Evolutionary conservation across 2,888 invertebrate species (phyloP).

Genomic region (Neocrepidodera transversa): DNA sequence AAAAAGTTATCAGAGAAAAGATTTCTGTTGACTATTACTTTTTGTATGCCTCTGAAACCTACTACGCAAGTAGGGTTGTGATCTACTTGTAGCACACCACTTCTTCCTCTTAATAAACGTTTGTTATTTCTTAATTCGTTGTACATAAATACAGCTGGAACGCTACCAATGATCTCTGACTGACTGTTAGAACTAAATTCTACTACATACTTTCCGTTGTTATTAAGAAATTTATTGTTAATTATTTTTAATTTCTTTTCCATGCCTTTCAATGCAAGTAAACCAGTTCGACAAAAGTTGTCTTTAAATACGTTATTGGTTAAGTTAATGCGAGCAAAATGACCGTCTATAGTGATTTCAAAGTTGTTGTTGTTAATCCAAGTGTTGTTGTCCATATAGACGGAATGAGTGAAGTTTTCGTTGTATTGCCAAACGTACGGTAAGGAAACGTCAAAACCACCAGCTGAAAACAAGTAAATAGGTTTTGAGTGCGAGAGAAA

Average conservation of each 20-base stretch:
- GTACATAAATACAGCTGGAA: conserved; percentile 78
- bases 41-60: conserved; percentile 93
- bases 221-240: conserved; percentile 79
- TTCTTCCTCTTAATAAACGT: conserved; percentile 53
- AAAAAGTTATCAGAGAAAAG: conserved; percentile 82
- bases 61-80: conserved; percentile 81
- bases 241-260: conserved; percentile 91
- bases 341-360: conserved; percentile 86
- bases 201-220: conserved; percentile 82
- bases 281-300: conserved; percentile 82
- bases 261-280: conserved; percentile 89
- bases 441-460: conserved; percentile 87
- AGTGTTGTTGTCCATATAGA: conserved; percentile 85
- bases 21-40: conserved; percentile 89
- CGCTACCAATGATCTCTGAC: conserved; percentile 88
- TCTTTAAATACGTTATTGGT: conserved; percentile 84
- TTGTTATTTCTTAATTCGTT: conserved; percentile 81
- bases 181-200: conserved; percentile 91
- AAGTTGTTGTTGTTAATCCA: conserved; percentile 89
- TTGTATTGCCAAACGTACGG: conserved; percentile 97
- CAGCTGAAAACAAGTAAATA: conserved; percentile 61
- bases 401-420: conserved; percentile 91
- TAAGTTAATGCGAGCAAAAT: conserved; percentile 89
- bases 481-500: too few relatives aligned
- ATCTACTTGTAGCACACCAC: conserved; percentile 54